A percentile compares a stretch with the other conserved stretches of the same genome.
Conservation (phyloP, 2,888 invertebrate genomes). For the Hirudinaria manillensis region DNA sequence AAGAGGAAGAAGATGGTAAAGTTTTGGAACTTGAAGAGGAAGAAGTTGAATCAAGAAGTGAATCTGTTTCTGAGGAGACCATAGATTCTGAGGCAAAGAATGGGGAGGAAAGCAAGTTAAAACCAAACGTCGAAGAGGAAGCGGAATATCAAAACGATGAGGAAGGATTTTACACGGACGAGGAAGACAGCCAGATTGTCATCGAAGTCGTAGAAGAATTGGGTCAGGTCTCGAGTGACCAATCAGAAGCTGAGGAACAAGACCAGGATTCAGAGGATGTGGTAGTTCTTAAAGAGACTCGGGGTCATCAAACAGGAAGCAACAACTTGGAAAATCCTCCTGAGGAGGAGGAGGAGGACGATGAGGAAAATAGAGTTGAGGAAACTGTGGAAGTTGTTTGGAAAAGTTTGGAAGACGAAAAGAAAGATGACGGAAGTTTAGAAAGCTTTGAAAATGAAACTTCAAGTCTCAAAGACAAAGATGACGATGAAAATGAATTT, state of each 20-base stretch:
- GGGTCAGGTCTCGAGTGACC: background rate
- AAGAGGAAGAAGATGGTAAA: background rate
- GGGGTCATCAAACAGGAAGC: no score
- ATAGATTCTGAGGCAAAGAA: background rate
- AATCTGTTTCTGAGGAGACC: background rate
- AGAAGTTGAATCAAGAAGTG: background rate
- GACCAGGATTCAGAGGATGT: background rate
- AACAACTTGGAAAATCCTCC: background rate
- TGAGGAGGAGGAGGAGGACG: background rate
- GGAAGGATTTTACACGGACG: no score
- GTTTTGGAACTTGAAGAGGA: background rate
- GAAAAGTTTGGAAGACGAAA: no score
- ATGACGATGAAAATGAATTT: background rate
- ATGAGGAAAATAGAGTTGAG: background rate
- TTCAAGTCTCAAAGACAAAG: background rate
- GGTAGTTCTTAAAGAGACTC: no score
- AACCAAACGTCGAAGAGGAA: background rate
- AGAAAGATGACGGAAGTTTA: no score
- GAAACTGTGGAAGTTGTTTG: no score
- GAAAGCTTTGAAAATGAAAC: background rate
- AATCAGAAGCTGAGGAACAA: background rate
- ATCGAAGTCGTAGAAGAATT: background rate
- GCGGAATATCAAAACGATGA: background rate
- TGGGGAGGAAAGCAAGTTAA: background rate
- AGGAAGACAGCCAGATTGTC: conserved; percentile 1